phyloP scores from a whole-genome alignment of 2,113 vertebrate species.

The Hypanus sabinus region DNA sequence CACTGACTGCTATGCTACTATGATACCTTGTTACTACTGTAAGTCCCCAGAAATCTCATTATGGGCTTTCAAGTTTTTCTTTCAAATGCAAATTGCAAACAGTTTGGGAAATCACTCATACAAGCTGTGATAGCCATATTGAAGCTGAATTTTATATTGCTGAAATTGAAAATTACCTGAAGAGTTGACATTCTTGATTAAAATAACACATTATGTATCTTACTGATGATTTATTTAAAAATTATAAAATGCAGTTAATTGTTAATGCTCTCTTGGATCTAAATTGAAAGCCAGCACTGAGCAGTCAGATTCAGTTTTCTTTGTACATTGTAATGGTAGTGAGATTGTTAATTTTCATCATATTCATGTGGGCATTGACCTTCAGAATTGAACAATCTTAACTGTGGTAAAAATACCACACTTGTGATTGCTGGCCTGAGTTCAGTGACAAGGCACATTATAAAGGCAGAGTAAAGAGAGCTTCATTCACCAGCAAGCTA shows the following conservation, averaged over 20 bases:
- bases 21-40: too few relatives aligned
- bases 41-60: not conserved
- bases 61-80: not conserved
- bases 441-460: not conserved
- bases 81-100: not conserved
- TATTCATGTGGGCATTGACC: not conserved
- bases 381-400: not conserved
- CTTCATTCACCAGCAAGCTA: not conserved
- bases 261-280: not conserved
- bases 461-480: not conserved
- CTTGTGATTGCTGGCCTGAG: not conserved
- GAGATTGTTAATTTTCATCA: not conserved
- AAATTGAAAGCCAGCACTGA: not conserved
- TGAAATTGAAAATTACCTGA: not conserved
- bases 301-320: not conserved
- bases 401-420: not conserved
- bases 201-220: not conserved
- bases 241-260: not conserved
- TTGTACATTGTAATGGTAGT: not conserved
- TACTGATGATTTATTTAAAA: not conserved
- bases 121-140: not conserved
- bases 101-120: not conserved
- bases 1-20: too few relatives aligned
- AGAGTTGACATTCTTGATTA: constrained; percentile 7
- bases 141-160: too few relatives aligned